These are phyloP conservation scores for Trichacis sp. DNA, from an alignment of 2,888 invertebrate species.

Conservation along the genomic window DNA sequence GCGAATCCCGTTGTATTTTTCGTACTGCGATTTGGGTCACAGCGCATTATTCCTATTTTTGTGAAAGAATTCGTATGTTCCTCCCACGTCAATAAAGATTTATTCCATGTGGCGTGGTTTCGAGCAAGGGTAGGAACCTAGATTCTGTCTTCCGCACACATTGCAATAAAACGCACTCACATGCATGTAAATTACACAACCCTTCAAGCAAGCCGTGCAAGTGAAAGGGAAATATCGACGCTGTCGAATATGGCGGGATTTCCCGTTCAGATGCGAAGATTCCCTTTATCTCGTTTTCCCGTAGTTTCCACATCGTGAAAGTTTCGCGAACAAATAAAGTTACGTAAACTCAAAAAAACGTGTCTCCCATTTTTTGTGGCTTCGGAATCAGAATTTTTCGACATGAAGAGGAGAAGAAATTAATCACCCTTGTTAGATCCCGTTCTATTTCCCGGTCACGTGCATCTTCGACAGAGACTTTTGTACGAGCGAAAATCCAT, in stretches of 20 bases:
- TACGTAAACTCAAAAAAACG: too few relatives aligned
- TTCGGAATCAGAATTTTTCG: too few relatives aligned
- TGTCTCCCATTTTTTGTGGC: too few relatives aligned
- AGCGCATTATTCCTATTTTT: background rate
- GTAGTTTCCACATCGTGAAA: too few relatives aligned
- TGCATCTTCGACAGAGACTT: constrained; percentile 23
- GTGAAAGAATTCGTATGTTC: background rate
- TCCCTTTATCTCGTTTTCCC: too few relatives aligned
- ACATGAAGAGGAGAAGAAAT: too few relatives aligned
- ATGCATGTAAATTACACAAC: constrained; percentile 1
- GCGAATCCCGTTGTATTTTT: background rate
- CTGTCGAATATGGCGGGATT: background rate
- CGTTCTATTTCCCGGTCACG: constrained; percentile 26
- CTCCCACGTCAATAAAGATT: background rate
- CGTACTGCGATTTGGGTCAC: background rate
- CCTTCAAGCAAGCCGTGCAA: background rate
- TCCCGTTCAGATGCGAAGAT: background rate
- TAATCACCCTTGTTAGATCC: too few relatives aligned
- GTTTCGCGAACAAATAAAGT: too few relatives aligned
- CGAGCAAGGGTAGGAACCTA: background rate
- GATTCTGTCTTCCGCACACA: background rate
- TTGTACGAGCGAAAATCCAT: constrained; percentile 27
- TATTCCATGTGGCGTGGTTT: background rate
- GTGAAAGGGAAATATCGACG: background rate
- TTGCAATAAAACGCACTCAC: constrained; percentile 7